Evolutionary conservation across 2,797 vertebrate species (phyloP).

Genomic region (Octomys mimax): DNA sequence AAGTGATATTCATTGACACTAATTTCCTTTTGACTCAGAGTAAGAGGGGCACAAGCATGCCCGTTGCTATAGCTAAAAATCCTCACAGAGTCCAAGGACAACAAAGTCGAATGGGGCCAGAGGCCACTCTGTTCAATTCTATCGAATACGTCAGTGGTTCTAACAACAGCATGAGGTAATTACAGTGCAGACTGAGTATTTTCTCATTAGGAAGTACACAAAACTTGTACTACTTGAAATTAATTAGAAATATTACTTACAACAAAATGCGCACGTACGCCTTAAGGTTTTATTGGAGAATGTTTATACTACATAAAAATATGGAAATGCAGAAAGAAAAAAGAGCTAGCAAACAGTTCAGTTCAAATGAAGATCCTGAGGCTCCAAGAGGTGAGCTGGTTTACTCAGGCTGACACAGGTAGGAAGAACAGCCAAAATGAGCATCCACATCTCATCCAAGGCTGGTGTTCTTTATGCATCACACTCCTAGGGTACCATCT

Average conservation of each 20-base stretch:
- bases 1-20: neutral
- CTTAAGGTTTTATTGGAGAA: neutral
- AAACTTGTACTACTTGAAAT: neutral
- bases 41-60: neutral
- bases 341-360: neutral
- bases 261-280: neutral
- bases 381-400: neutral
- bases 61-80: neutral
- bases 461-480: neutral
- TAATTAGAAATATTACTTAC: slow-evolving; percentile 29
- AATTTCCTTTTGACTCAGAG: slow-evolving; percentile 24
- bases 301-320: neutral
- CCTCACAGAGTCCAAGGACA: slow-evolving; percentile 4
- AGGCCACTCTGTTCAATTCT: neutral
- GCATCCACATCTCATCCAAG: neutral
- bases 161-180: neutral
- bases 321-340: neutral
- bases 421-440: neutral
- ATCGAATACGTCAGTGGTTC: neutral
- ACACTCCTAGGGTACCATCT: neutral
- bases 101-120: neutral
- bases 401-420: neutral
- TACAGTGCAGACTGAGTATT: neutral
- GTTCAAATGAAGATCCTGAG: slow-evolving; percentile 13
- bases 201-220: neutral